These are phyloP conservation scores for Cephus pulcher DNA, from an alignment of 2,888 invertebrate genomes.

Conservation along the genomic window DNA sequence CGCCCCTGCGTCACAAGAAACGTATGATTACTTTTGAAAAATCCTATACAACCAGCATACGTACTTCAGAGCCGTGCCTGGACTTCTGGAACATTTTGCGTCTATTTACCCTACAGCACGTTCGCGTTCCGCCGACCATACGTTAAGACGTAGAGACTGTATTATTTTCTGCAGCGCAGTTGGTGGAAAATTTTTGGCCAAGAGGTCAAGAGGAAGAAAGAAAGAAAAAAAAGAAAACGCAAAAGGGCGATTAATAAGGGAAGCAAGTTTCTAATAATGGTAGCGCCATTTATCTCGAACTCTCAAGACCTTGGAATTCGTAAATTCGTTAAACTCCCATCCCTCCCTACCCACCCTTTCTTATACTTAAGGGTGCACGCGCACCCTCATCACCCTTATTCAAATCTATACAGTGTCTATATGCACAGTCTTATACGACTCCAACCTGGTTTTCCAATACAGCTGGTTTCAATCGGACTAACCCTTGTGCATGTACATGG, in stretches of 20 bases:
- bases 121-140: not conserved
- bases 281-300: not conserved
- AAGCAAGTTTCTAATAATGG: not conserved
- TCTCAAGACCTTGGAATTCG: not conserved
- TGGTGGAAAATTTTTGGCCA: not conserved
- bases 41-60: too few relatives aligned
- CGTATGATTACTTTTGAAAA: too few relatives aligned
- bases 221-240: too few relatives aligned
- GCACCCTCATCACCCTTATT: not conserved
- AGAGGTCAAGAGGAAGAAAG: not conserved
- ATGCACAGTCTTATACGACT: not conserved
- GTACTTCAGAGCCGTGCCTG: not conserved
- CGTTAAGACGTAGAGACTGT: not conserved
- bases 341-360: not conserved
- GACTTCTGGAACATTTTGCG: not conserved
- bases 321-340: not conserved
- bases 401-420: not conserved
- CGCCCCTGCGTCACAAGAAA: too few relatives aligned
- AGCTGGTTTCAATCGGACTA: not conserved
- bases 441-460: not conserved
- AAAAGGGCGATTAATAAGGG: not conserved
- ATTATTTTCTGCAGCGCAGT: not conserved
- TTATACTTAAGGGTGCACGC: not conserved
- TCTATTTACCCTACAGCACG: not conserved
- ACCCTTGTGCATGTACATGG: not conserved